These are phyloP conservation scores for Megalurothrips usitatus DNA, from an alignment of 2,888 invertebrate genomes.

Conservation along the genomic window DNA sequence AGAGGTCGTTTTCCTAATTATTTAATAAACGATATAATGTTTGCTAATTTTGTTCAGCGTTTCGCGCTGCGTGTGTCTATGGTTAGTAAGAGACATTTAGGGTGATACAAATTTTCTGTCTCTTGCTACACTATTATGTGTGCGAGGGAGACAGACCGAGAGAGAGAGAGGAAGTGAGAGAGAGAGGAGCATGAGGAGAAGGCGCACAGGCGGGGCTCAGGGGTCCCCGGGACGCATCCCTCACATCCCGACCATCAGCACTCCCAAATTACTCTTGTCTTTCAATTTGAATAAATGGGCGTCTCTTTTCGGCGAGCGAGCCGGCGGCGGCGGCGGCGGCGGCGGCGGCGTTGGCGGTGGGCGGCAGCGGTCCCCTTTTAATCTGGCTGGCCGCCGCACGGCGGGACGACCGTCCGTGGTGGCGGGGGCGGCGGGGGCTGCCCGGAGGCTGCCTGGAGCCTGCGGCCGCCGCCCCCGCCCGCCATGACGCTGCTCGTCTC, in stretches of 20 bases:
- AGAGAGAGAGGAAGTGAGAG: neutral
- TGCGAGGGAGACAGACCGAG: neutral
- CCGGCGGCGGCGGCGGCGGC: neutral
- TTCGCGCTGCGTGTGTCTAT: too few relatives aligned
- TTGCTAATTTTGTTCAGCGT: too few relatives aligned
- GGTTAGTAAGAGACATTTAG: too few relatives aligned
- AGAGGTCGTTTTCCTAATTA: too few relatives aligned
- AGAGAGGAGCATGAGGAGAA: neutral
- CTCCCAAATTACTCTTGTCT: neutral
- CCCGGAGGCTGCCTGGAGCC: too few relatives aligned
- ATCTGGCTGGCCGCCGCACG: neutral
- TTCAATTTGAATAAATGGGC: constrained; percentile 16
- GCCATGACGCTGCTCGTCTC: too few relatives aligned
- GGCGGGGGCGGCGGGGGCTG: too few relatives aligned
- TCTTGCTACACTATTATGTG: too few relatives aligned
- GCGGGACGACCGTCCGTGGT: neutral
- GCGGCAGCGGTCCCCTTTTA: neutral
- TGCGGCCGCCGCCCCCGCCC: too few relatives aligned
- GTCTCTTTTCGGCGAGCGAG: neutral
- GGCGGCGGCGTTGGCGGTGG: too few relatives aligned
- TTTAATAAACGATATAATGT: too few relatives aligned
- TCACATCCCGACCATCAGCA: neutral
- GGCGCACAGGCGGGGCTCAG: neutral
- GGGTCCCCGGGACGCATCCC: neutral
- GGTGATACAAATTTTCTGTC: too few relatives aligned